Conservation (phyloP, 2,797 vertebrate species). For the Phalloptychus januarius region DNA sequence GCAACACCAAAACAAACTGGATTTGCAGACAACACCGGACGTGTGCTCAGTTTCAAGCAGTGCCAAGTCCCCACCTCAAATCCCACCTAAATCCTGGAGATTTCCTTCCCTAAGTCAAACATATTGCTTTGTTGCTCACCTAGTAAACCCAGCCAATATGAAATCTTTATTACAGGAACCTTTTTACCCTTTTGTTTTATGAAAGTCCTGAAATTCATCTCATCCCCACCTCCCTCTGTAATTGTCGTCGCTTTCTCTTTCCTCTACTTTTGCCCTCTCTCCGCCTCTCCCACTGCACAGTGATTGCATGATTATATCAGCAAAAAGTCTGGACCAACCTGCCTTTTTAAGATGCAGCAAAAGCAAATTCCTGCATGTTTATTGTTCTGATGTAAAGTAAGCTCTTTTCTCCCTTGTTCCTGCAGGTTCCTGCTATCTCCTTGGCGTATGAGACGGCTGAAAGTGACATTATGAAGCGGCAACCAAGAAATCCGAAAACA, state of each 20-base stretch:
- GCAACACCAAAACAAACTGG: constrained; percentile 62
- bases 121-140: constrained; percentile 65
- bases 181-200: constrained; percentile 55
- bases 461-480: constrained; percentile 97
- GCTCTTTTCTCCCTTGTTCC: constrained; percentile 11
- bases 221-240: constrained; percentile 32
- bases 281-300: constrained; percentile 19
- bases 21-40: constrained; percentile 61
- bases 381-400: constrained; percentile 21
- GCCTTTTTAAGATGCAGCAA: constrained; percentile 46
- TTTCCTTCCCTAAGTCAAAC: constrained; percentile 60
- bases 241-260: constrained; percentile 25
- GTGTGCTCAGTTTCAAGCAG: constrained; percentile 47
- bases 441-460: constrained; percentile 93
- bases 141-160: constrained; percentile 61
- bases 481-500: constrained; percentile 86
- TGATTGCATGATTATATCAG: constrained; percentile 54
- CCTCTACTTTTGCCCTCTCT: constrained; percentile 22
- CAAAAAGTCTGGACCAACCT: constrained; percentile 26
- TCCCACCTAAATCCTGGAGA: constrained; percentile 61
- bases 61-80: constrained; percentile 54
- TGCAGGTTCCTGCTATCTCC: constrained; percentile 92
- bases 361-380: constrained; percentile 53
- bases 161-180: constrained; percentile 66
- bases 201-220: constrained; percentile 53